Percentiles rank a stretch among this genome's conserved stretches.
Conservation (phyloP, 2,113 vertebrate species). For the Porphyrio hochstetteri region DNA sequence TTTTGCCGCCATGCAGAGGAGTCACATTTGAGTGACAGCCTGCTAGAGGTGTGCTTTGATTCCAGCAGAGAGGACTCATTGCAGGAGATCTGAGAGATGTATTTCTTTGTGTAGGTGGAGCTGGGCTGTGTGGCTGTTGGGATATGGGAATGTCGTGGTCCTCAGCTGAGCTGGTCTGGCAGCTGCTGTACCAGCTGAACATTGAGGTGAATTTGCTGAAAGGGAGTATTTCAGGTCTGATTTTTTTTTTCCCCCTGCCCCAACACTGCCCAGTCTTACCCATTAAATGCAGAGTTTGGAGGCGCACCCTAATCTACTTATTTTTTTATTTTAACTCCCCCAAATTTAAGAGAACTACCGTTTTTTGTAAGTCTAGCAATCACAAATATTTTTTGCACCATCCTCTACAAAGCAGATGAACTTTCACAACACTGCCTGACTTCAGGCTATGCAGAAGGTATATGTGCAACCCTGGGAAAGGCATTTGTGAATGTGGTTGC, state of each 20-base stretch:
- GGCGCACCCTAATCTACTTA: neutral
- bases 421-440: neutral
- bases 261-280: rapidly evolving
- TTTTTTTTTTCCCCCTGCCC: too few species aligned
- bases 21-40: neutral
- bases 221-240: neutral
- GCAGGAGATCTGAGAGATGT: neutral
- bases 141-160: neutral
- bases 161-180: neutral
- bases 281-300: neutral
- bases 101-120: neutral
- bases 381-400: neutral
- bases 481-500: neutral
- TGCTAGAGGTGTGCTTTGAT: neutral
- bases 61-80: neutral
- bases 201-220: neutral
- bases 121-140: neutral
- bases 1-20: neutral
- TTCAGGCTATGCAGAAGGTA: slow-evolving; percentile 33
- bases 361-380: neutral
- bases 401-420: neutral
- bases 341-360: neutral
- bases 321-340: neutral
- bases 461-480: neutral
- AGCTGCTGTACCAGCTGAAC: neutral